phyloP scores from a whole-genome alignment of 2,797 vertebrate species.

The Glyptemys insculpta region DNA sequence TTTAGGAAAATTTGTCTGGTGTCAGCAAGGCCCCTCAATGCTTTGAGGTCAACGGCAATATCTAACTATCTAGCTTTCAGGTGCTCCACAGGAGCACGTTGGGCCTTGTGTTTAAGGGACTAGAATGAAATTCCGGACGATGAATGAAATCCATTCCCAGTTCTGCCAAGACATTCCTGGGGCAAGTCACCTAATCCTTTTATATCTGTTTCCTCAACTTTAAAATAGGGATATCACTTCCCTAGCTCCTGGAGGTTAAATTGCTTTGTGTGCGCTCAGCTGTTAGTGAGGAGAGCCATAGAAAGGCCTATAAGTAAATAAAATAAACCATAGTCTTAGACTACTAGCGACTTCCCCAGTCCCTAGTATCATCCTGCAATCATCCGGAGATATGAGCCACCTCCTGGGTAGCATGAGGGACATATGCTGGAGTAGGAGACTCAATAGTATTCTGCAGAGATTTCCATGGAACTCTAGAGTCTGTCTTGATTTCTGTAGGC shows the following conservation, averaged over 20 bases:
- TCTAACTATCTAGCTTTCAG: slow-evolving; percentile 25
- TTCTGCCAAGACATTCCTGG: background rate
- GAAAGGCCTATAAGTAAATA: background rate
- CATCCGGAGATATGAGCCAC: background rate
- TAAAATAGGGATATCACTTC: fast-evolving
- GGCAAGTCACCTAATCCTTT: background rate
- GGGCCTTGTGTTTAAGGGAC: slow-evolving; percentile 2
- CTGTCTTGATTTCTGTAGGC: background rate
- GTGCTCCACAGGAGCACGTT: slow-evolving; percentile 2
- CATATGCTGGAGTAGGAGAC: background rate
- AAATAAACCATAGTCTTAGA: fast-evolving
- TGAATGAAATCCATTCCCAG: background rate
- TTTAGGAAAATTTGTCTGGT: slow-evolving; percentile 11
- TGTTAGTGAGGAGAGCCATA: fast-evolving
- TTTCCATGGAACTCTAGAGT: background rate
- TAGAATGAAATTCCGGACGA: background rate
- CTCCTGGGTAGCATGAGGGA: background rate
- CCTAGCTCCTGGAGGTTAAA: fast-evolving
- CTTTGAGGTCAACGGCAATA: slow-evolving; percentile 56
- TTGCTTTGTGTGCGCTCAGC: fast-evolving
- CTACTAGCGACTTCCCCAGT: background rate
- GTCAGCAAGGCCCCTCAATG: slow-evolving; percentile 36
- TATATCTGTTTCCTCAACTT: background rate
- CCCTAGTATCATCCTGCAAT: background rate
- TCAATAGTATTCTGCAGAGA: background rate